These are phyloP conservation scores for Leptobrachium leishanense DNA, from an alignment of 2,113 vertebrate genomes.

Conservation along the genomic window DNA sequence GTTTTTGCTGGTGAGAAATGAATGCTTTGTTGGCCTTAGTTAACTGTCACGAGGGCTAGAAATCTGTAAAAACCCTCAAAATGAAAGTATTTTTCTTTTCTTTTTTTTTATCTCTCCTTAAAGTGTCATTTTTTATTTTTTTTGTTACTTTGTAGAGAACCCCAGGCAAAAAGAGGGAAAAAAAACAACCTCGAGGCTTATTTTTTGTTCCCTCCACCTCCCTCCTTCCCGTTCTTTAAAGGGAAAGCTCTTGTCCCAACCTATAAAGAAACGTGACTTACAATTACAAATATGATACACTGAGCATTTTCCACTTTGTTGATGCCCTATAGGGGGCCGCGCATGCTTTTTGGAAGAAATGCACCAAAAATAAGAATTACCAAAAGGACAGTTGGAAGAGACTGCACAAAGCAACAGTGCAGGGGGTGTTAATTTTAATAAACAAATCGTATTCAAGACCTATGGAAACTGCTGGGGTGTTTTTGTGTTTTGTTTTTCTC, in stretches of 20 bases:
- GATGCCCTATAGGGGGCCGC: no score
- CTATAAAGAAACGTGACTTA: background rate
- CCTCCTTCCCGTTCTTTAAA: no score
- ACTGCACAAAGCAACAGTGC: no score
- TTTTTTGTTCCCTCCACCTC: conserved; percentile 8
- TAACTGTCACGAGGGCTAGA: conserved; percentile 30
- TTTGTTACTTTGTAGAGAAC: background rate
- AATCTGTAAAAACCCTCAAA: conserved; percentile 16
- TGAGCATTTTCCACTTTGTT: no score
- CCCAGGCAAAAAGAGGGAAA: no score
- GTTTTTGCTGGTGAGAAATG: conserved; percentile 19
- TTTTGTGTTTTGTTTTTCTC: background rate
- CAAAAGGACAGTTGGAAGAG: no score
- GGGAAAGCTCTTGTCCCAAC: background rate
- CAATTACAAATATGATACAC: no score
- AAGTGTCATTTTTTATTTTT: conserved; percentile 12
- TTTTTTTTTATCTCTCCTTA: background rate
- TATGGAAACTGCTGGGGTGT: background rate
- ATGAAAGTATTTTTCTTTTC: conserved; percentile 6
- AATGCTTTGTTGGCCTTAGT: background rate
- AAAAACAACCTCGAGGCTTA: background rate
- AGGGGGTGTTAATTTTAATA: no score
- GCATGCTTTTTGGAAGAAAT: no score
- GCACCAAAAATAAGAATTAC: no score
- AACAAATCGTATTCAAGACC: no score